Evolutionary conservation across 2,888 invertebrate species (phyloP), one percentile per base, ranked within the genome.

Genomic region (Epinotia ramella): DNA sequence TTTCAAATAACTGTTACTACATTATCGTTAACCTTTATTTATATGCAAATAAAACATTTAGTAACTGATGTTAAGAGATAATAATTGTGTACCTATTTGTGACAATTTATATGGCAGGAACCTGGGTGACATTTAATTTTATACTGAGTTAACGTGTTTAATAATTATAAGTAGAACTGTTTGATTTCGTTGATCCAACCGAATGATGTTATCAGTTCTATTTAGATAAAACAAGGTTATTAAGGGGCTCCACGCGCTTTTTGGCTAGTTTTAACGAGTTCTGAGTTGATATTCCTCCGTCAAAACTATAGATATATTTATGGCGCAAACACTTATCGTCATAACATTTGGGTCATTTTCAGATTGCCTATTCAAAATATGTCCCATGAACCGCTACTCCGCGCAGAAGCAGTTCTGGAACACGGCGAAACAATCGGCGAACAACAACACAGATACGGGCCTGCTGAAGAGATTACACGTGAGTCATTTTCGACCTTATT

Each of bases 391-490:
- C 93, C 96, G 98, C 77, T 98, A 98, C 93, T 98, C 98, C 80
- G 98, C 98, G 78, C 98, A 98, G 92, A 98, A 98, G 91, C 98
- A 98, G 91, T 98, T 98, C 93, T 98, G 98, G 98, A 98, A 98
- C 94, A 98, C 98, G 74, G 98, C 98, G 81, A 98, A 98, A 90
- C 98, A 98, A 92, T 98, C 97, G 87, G 97, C 97, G 80, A 97
- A 97, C 82, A 96, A 97, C 28, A 96, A 97, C 86, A 97, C 98
- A 75, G 93, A 98, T 89, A 97, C 98, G 66, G 97, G 96, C 86
- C 95, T 98, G 81, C 95, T 98, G 72, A 98, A 98, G 94, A 96
- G 98, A 87, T 96, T 98, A 84, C 98, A 98, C 92, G 98, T 98
- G 91, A 91, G 94, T 91, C 12, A 7, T 16, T n/a, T 7, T 53